These are phyloP conservation scores for Rafetus swinhoei DNA, from an alignment of 2,113 vertebrate species.

Conservation along the genomic window DNA sequence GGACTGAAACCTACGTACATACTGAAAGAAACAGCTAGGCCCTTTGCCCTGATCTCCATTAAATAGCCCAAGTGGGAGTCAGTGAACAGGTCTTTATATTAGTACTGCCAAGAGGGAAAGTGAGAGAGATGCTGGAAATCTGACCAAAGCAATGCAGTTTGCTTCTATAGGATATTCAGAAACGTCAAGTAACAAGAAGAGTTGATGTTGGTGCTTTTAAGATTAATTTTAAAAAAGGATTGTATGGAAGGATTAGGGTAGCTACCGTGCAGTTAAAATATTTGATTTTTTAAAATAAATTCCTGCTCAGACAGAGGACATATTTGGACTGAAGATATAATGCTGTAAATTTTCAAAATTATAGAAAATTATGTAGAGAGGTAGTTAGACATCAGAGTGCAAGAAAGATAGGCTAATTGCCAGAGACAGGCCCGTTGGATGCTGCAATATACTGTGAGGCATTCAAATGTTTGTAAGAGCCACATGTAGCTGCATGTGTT, in stretches of 20 bases:
- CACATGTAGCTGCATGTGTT: constrained; percentile 37
- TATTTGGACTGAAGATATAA: constrained; percentile 50
- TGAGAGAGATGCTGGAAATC: background rate
- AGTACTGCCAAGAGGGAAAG: background rate
- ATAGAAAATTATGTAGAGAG: constrained; percentile 34
- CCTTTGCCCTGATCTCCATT: constrained; percentile 4
- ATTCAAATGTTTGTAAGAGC: constrained; percentile 37
- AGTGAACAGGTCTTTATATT: background rate
- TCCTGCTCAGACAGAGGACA: background rate
- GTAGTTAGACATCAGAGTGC: constrained; percentile 24
- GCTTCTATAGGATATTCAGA: background rate
- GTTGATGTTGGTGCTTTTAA: background rate
- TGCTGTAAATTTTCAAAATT: constrained; percentile 49
- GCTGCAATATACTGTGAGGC: background rate
- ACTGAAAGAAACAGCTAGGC: background rate
- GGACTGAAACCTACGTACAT: background rate
- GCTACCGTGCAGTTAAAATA: background rate
- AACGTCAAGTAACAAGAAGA: background rate
- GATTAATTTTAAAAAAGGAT: background rate
- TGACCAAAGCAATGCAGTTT: background rate
- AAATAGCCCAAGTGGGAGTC: background rate
- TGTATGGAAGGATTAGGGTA: background rate
- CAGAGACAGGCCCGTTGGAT: background rate
- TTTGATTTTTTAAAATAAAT: background rate
- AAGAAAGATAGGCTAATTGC: background rate